A percentile compares a stretch with the other conserved stretches of the same genome.
These are phyloP conservation scores for Xiphophorus maculatus DNA, from an alignment of 2,113 vertebrate genomes.

Conservation along the genomic window DNA sequence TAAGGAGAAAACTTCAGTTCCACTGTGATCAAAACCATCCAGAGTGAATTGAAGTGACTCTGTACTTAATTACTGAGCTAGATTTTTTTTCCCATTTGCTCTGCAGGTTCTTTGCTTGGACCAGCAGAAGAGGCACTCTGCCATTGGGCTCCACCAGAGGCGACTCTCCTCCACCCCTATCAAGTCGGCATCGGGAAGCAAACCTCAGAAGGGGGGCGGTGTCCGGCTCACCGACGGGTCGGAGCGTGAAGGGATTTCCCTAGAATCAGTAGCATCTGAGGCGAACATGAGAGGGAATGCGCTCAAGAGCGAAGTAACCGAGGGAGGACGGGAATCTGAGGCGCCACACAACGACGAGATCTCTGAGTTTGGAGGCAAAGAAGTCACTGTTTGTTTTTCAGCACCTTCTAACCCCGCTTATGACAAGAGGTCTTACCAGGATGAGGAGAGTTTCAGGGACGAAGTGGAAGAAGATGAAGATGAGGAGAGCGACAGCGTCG, in stretches of 20 bases:
- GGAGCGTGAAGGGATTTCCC: neutral
- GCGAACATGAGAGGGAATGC: neutral
- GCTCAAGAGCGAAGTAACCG: conserved; percentile 1
- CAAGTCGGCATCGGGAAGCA: conserved; percentile 70
- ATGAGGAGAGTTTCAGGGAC: conserved; percentile 44
- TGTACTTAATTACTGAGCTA: no score
- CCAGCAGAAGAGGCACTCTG: conserved; percentile 61
- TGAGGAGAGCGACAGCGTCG: conserved; percentile 56
- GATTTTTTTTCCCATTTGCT: neutral
- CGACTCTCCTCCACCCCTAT: conserved; percentile 94
- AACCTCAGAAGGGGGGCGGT: conserved; percentile 1
- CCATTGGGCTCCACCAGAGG: conserved; percentile 57
- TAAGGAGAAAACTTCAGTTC: no score
- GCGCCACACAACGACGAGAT: neutral
- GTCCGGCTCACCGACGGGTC: neutral
- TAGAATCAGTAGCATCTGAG: neutral
- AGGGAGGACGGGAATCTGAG: conserved; percentile 35
- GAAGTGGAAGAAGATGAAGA: conserved; percentile 43
- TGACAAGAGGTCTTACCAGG: conserved; percentile 76
- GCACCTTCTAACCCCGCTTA: conserved; percentile 57
- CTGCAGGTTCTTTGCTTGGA: conserved; percentile 82
- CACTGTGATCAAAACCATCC: no score
- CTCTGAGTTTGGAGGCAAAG: conserved; percentile 73
- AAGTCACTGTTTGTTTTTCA: conserved; percentile 61
- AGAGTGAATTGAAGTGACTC: no score